Evolutionary conservation across 2,797 vertebrate genomes (phyloP).

Genomic region (Neosalanx taihuensis): DNA sequence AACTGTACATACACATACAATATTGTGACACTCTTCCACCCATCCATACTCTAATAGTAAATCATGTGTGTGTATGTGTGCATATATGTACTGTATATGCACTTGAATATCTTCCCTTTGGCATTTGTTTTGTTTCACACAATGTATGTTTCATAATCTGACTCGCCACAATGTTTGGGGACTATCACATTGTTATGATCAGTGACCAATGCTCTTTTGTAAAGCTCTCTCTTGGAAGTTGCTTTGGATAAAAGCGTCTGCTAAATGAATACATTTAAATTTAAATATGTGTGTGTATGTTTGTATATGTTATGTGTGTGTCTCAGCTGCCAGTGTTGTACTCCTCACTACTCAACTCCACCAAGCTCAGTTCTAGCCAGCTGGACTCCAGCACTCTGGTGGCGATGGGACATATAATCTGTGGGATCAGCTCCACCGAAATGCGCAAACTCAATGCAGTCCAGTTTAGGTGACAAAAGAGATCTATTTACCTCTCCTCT

Average conservation of each 20-base stretch:
- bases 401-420: constrained; percentile 74
- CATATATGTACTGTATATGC: background rate
- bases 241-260: no score
- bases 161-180: no score
- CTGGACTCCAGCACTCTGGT: constrained; percentile 74
- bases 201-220: no score
- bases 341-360: constrained; percentile 61
- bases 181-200: no score
- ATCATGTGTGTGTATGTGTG: background rate
- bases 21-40: no score
- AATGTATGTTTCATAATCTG: no score
- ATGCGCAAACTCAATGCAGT: constrained; percentile 68
- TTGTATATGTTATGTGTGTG: constrained; percentile 7
- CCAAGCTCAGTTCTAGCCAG: constrained; percentile 58
- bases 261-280: background rate
- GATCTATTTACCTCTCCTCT: background rate
- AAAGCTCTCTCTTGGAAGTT: no score
- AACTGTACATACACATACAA: background rate
- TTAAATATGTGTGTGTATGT: constrained; percentile 20
- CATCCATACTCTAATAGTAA: no score
- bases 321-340: constrained; percentile 68
- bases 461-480: constrained; percentile 72
- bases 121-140: no score
- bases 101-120: no score
- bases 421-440: constrained; percentile 67